Evolutionary conservation across 2,113 vertebrate species (phyloP), one percentile per base, ranked within the genome.

Genomic region (Columba janthina): DNA sequence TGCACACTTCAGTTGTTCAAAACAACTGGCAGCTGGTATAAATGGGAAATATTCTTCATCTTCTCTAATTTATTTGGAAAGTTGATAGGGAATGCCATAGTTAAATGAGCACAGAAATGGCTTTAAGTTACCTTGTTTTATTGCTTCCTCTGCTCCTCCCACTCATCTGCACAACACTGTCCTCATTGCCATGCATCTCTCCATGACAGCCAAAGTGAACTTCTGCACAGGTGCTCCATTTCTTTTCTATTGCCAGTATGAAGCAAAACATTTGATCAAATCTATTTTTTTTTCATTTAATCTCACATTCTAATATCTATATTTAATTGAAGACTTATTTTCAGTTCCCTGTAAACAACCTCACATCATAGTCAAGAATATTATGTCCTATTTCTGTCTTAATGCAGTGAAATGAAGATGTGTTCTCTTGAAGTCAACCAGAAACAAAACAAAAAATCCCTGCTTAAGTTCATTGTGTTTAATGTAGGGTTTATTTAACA

Each of bases 91-190:
- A 79, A 88, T 54, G 29, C 71, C 83, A 82, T 61, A 85, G 75
- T 36, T 44, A 95, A 88, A 90, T 51, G 78, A 88, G 74, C n/a
- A 58, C 62, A 83, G 85, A 76, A 76, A 58, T 62, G 50, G 40
- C 28, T 88, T 62, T n/a, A 57, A 79, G 71, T 76, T 90, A 85
- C 85, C 62, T 93, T 40, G 38, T 72, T 90, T 72, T 0, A 0
- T 29, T n/a, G 32, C 88, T 79, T 93, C 58, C 85, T 44, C n/a
- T 10, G 34, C 71, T 77, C 77, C 91, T 96, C 92, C 87, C 73
- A 91, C 87, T 94, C 95, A 85, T 94, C 78, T 95, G 93, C 81
- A 10, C 85, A 65, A 70, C 71, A 3, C 92, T 79, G 85, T 53
- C 12, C 40, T 70, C 58, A 11, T 17, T 0, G 0, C 50, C 85